Percentiles rank a stretch among this genome's conserved stretches.
Conservation (phyloP, 2,888 invertebrate genomes). For the Lasiommata megera region DNA sequence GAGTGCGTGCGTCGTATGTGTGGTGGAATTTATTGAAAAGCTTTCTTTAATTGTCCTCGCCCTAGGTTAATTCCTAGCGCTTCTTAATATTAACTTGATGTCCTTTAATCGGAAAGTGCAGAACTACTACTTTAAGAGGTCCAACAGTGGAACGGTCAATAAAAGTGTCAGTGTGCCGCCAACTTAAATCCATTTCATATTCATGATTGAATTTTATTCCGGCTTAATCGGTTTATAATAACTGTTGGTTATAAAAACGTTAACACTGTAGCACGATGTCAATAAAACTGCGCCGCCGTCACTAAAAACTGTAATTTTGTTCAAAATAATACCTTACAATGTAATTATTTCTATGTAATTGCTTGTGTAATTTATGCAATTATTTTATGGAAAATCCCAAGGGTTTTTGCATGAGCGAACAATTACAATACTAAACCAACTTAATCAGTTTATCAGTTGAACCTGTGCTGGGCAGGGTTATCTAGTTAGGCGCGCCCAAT, state of each 20-base stretch:
- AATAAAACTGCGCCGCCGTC: conserved; percentile 1
- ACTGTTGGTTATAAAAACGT: conserved; percentile 7
- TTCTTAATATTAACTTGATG: no score
- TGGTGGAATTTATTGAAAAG: no score
- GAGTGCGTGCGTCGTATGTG: no score
- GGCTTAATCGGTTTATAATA: conserved; percentile 14
- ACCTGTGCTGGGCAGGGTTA: no score
- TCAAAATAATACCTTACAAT: background rate
- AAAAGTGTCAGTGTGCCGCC: background rate
- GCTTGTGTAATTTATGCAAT: background rate
- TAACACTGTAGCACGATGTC: conserved; percentile 2
- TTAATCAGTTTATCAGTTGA: no score
- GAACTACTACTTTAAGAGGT: no score
- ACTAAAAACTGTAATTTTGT: background rate
- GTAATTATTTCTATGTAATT: background rate
- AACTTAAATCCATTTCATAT: background rate
- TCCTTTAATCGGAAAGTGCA: no score
- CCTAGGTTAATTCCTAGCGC: no score
- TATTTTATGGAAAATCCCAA: background rate
- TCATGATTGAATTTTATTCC: conserved; percentile 9
- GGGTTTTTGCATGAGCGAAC: background rate
- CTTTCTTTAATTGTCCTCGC: no score
- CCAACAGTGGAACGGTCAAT: background rate
- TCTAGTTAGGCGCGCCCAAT: no score
- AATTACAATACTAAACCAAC: no score